Evolutionary conservation across 2,888 invertebrate species (phyloP).

Genomic region (Eupsilia transversa): DNA sequence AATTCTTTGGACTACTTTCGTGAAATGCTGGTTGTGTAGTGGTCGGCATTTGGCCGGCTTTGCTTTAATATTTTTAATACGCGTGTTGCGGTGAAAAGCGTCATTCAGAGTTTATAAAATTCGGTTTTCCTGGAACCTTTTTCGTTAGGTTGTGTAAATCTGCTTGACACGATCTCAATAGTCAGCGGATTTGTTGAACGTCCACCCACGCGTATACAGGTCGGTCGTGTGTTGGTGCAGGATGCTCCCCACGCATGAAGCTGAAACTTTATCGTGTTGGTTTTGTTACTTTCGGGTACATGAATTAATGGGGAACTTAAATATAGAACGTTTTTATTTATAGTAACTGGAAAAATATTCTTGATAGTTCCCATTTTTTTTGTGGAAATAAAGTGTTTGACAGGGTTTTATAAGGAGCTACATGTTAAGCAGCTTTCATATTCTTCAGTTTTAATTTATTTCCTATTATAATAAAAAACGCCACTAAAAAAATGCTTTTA

Average conservation of each 20-base stretch:
- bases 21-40: constrained; percentile 63
- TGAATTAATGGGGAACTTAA: neutral
- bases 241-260: neutral
- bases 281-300: constrained; percentile 1
- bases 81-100: constrained; percentile 71
- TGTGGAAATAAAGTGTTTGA: neutral
- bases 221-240: neutral
- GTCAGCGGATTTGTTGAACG: constrained; percentile 55
- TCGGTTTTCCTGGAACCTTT: constrained; percentile 59
- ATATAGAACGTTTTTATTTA: neutral
- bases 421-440: neutral
- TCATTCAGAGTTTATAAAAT: constrained; percentile 68
- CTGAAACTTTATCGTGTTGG: neutral
- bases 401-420: neutral
- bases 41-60: constrained; percentile 67
- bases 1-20: constrained; percentile 63
- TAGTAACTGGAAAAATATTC: neutral
- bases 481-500: neutral
- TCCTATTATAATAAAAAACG: neutral
- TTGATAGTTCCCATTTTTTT: too few relatives aligned
- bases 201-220: constrained; percentile 32
- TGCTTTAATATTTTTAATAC: constrained; percentile 78
- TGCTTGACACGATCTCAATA: constrained; percentile 35
- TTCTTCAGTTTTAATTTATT: neutral
- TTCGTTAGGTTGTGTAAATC: constrained; percentile 33